Evolutionary conservation across 2,888 invertebrate genomes (phyloP).

Genomic region (Perizoma flavofasciatum): DNA sequence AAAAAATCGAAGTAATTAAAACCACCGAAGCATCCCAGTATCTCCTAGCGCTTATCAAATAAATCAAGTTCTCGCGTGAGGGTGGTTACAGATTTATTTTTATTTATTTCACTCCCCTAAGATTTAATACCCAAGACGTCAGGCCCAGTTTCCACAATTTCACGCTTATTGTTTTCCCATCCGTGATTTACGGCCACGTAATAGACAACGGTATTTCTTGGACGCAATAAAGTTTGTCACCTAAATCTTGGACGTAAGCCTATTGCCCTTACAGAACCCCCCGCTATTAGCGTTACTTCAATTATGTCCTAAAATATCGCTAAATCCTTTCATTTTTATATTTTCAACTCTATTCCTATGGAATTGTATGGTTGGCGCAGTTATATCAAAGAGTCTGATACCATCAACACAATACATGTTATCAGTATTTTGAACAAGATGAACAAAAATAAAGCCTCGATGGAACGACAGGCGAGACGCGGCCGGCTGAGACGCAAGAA

Average conservation of each 20-base stretch:
- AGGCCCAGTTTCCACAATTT: constrained; percentile 83
- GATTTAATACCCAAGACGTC: constrained; percentile 80
- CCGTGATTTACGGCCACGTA: constrained; percentile 80
- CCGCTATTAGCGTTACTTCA: constrained; percentile 28
- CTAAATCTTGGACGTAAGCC: constrained; percentile 81
- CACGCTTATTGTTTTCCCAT: constrained; percentile 85
- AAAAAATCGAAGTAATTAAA: constrained; percentile 51
- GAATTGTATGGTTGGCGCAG: no score
- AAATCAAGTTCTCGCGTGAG: constrained; percentile 77
- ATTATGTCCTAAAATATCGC: constrained; percentile 28
- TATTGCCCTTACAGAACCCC: constrained; percentile 56
- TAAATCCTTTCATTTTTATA: constrained; percentile 1
- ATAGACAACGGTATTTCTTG: constrained; percentile 80
- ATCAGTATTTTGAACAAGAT: no score
- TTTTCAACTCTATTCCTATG: neutral
- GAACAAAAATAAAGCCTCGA: no score
- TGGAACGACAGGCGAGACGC: no score
- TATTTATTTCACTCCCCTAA: constrained; percentile 83
- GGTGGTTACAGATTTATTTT: constrained; percentile 78
- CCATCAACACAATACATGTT: no score
- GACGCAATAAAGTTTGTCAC: constrained; percentile 82
- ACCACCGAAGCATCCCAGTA: constrained; percentile 37
- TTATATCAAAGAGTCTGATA: no score
- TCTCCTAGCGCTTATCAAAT: constrained; percentile 54
- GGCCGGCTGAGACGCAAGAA: no score